Base-by-base conservation (phyloP, 2,888 invertebrate species). In the Stenodema calcarata region DNA sequence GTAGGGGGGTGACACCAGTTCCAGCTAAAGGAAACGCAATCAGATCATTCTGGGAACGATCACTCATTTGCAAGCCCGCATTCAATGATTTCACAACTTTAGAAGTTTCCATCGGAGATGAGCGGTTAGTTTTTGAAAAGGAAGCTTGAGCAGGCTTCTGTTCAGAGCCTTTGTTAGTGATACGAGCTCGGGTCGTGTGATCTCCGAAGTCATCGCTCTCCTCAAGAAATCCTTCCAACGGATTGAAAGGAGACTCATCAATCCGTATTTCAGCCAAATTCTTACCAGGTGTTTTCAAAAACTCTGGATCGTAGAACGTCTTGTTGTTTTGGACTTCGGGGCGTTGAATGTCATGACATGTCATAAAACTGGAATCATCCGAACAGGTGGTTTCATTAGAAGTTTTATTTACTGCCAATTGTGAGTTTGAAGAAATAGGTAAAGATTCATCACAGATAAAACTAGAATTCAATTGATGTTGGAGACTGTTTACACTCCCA, bases 331-430 rank as follows among this genome's bases (percentile, higher is more conserved):
- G 83, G 12, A 80, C 44, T 28, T 87, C 86, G 42, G 70, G 35
- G 16, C 80, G 80, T 7, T 86, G 76, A n/a, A 87, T 70, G 79
- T 87, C 87, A 80, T 86, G 86, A 11, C 79, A 76, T 7, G 87
- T 87, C 87, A 87, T 86, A 23, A 87, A 87, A 76, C 87, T 87
- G 0, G 87, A 86, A 73, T 87, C 86, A 79, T 87, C 62, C 0
- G 62, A 62, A 6, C 50, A 11, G 14, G 76, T 42, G 4, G 84
- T 83, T 47, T 87, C 87, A 62, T 69, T 75, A 4, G 78, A 47
- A 16, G 75, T 75, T 75, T 84, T 70, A 28, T 47, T 84, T 0
- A 18, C 69, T 18, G 41, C 42, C 6, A 12, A 28, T 28, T 50
- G 50, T 6, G 82, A 69, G 28, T 35, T 80, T 16, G 42, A 35